phyloP scores from a whole-genome alignment of 2,888 invertebrate species.

The Abscondita cerata region DNA sequence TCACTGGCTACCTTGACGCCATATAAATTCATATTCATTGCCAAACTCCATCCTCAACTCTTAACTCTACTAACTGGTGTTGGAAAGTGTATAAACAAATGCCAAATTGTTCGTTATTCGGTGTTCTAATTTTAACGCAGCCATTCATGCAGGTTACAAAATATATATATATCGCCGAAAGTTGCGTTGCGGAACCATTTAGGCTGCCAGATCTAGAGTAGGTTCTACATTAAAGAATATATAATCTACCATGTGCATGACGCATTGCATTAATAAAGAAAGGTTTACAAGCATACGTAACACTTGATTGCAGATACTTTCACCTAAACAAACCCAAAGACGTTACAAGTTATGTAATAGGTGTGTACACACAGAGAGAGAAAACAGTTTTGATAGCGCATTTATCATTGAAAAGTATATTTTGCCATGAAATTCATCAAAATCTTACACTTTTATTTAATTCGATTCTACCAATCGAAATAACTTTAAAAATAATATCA shows the following conservation, averaged over 20 bases:
- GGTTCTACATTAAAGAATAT: slow-evolving; percentile 22
- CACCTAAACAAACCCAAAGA: slow-evolving; percentile 54
- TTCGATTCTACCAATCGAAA: slow-evolving; percentile 2
- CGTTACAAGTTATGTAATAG: slow-evolving; percentile 53
- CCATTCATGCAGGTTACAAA: slow-evolving; percentile 10
- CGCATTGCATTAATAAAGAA: slow-evolving; percentile 35
- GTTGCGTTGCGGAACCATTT: slow-evolving; percentile 22
- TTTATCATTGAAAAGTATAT: slow-evolving; percentile 1
- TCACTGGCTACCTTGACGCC: slow-evolving; percentile 36
- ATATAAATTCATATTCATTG: slow-evolving; percentile 31
- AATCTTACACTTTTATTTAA: slow-evolving; percentile 4
- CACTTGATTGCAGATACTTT: slow-evolving; percentile 46
- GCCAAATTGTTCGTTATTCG: slow-evolving; percentile 10
- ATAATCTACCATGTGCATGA: slow-evolving; percentile 24
- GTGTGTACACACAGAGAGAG: slow-evolving; percentile 40
- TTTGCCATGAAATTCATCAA: neutral
- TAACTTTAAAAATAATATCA: neutral
- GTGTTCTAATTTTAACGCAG: slow-evolving; percentile 16
- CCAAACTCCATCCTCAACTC: slow-evolving; percentile 20
- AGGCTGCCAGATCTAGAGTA: slow-evolving; percentile 16
- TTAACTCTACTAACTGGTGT: neutral
- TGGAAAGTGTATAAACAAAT: slow-evolving; percentile 7
- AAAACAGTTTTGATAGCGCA: slow-evolving; percentile 27
- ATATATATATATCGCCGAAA: slow-evolving; percentile 19
- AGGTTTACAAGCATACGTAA: slow-evolving; percentile 33